Percentiles rank a stretch among this genome's conserved stretches.
Evolutionary conservation across 2,113 vertebrate genomes (phyloP).

Genomic region (Chloebia gouldiae): DNA sequence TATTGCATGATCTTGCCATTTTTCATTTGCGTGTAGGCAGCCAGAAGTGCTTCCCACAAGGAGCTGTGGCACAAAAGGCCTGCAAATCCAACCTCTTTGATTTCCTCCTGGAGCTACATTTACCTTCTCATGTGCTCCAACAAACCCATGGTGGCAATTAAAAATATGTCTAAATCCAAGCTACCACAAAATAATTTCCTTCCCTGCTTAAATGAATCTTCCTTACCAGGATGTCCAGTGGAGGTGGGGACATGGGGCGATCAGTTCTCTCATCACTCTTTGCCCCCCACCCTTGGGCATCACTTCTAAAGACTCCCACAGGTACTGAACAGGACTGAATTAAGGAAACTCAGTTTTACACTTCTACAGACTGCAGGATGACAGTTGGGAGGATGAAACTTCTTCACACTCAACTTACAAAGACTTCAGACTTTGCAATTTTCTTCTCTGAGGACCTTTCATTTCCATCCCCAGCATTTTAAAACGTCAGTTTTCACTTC

Average conservation of each 20-base stretch:
- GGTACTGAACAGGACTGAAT: neutral
- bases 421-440: neutral
- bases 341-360: neutral
- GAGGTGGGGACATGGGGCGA: neutral
- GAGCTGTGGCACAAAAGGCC: neutral
- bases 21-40: neutral
- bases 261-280: fast-evolving
- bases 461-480: neutral
- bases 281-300: neutral
- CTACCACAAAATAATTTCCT: neutral
- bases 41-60: neutral
- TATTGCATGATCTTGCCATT: neutral
- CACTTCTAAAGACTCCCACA: neutral
- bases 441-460: neutral
- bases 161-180: neutral
- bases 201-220: neutral
- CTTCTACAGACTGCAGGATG: neutral
- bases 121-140: neutral
- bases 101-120: neutral
- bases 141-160: neutral
- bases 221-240: neutral
- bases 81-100: neutral
- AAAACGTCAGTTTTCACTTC: neutral
- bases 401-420: neutral
- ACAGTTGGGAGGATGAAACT: neutral